Percentiles rank a stretch among this genome's conserved stretches.
phyloP scores from a whole-genome alignment of 2,797 vertebrate species.

The Acrossocheilus fasciatus region DNA sequence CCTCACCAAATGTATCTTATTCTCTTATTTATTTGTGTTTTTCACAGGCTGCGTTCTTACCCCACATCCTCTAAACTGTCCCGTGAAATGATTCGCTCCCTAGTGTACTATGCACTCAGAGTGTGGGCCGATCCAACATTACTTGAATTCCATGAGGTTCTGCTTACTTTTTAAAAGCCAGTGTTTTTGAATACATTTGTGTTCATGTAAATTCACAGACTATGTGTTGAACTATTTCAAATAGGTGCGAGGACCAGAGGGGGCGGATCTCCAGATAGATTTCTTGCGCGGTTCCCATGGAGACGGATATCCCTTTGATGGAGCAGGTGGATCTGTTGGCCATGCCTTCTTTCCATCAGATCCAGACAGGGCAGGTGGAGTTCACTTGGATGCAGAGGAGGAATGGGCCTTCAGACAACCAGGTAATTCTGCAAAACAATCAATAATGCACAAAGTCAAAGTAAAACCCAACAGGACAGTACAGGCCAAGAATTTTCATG shows the following conservation, averaged over 20 bases:
- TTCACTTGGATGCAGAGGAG: conserved; percentile 81
- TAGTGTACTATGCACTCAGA: conserved; percentile 79
- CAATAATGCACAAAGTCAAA: conserved; percentile 9
- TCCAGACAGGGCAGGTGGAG: conserved; percentile 73
- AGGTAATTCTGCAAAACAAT: conserved; percentile 62
- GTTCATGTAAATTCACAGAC: conserved; percentile 17
- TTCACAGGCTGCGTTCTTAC: conserved; percentile 73
- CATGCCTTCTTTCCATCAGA: conserved; percentile 84
- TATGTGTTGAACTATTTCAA: neutral
- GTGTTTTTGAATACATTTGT: conserved; percentile 9
- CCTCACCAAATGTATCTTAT: neutral
- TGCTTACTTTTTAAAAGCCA: neutral
- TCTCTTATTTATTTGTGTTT: neutral
- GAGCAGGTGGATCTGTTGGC: conserved; percentile 78
- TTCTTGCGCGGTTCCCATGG: conserved; percentile 77
- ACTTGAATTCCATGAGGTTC: conserved; percentile 79
- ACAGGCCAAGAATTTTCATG: neutral
- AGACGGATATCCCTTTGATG: conserved; percentile 81
- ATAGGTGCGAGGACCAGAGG: conserved; percentile 73
- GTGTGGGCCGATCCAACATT: conserved; percentile 78
- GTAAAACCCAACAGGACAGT: neutral
- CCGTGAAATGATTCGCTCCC: conserved; percentile 74
- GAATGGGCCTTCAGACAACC: conserved; percentile 80
- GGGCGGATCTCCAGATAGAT: conserved; percentile 77
- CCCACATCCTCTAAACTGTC: conserved; percentile 72